Percentiles rank a stretch among this genome's conserved stretches.
Conservation (phyloP, 1,140 invertebrate species). For the Holcopasites calliopsidis region DNA sequence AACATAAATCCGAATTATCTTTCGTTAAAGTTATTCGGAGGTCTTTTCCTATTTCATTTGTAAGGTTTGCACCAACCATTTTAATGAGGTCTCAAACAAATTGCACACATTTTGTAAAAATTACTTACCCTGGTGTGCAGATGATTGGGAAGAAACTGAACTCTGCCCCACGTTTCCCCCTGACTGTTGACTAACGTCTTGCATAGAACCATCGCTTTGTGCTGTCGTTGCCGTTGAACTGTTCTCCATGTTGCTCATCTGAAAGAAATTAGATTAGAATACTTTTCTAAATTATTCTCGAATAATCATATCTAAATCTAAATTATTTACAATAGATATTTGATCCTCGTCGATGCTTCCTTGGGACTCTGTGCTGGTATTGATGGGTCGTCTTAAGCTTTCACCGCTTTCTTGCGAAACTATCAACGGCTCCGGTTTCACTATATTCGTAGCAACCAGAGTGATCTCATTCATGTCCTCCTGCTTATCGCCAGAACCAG, state of each 20-base stretch:
- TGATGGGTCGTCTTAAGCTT: constrained; percentile 69
- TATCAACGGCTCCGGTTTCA: constrained; percentile 78
- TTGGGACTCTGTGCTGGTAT: constrained; percentile 77
- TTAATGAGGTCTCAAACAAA: background rate
- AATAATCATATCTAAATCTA: constrained; percentile 54
- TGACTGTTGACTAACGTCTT: constrained; percentile 74
- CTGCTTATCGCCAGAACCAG: constrained; percentile 81
- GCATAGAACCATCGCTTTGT: constrained; percentile 73
- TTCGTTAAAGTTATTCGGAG: too few species aligned
- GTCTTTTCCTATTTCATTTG: too few species aligned
- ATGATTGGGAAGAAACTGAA: constrained; percentile 70
- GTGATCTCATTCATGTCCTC: constrained; percentile 80
- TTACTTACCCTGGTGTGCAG: constrained; percentile 75
- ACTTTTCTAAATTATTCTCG: background rate
- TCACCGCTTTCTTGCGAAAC: constrained; percentile 70
- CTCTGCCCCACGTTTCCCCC: constrained; percentile 69
- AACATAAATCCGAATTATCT: too few species aligned
- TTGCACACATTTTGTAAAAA: background rate
- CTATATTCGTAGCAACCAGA: constrained; percentile 77
- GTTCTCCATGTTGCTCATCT: constrained; percentile 78
- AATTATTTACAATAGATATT: constrained; percentile 74
- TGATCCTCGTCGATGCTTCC: constrained; percentile 79
- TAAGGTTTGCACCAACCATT: background rate
- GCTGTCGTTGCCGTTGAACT: constrained; percentile 72
- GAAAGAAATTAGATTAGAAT: constrained; percentile 3